Evolutionary conservation across 2,797 vertebrate species (phyloP).

Genomic region (Sandelia bainsii): DNA sequence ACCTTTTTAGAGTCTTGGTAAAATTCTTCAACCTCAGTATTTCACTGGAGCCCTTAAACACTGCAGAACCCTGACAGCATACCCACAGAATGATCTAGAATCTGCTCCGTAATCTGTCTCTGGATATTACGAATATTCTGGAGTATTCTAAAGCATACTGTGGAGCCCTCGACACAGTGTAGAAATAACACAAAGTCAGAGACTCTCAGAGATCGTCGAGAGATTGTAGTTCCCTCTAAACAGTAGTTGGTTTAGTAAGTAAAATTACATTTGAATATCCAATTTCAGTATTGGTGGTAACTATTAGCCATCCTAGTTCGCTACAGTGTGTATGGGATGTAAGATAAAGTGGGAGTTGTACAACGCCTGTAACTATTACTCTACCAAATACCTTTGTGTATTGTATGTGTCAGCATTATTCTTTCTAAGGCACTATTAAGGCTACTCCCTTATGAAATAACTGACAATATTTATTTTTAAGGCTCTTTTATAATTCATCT

Average conservation of each 20-base stretch:
- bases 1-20: not conserved
- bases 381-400: not conserved
- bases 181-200: not conserved
- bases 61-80: not conserved
- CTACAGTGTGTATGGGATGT: not conserved
- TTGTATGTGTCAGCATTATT: slow-evolving; percentile 10
- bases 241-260: no score
- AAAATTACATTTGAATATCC: not conserved
- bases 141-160: not conserved
- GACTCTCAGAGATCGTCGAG: not conserved
- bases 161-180: not conserved
- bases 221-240: not conserved
- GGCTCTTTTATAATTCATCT: slow-evolving; percentile 8
- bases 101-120: not conserved
- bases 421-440: not conserved
- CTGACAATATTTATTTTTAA: slow-evolving; percentile 19
- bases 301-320: slow-evolving; percentile 7
- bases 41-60: not conserved
- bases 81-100: not conserved
- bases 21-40: no score
- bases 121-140: not conserved
- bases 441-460: not conserved
- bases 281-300: slow-evolving; percentile 18
- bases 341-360: not conserved
- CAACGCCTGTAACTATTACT: not conserved